Evolutionary conservation across 1,140 invertebrate genomes (phyloP), one percentile per base, ranked within the genome.

Genomic region (Orius laevigatus): DNA sequence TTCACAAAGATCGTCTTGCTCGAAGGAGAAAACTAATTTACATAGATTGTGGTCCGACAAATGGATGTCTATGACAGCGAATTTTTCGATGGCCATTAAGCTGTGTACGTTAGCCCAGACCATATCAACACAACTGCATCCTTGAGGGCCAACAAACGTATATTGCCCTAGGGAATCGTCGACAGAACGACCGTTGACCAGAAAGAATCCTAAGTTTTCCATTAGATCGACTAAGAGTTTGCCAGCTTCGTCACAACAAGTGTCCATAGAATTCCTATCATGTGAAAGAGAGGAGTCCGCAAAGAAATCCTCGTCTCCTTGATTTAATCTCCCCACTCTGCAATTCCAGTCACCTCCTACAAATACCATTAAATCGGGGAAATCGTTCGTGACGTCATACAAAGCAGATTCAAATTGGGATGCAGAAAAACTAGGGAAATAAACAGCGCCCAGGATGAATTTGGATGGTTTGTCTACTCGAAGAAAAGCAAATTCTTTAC

Each of bases 181-280:
- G 11, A 18, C 41, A 12, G 41, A 43, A 18, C 41, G 15, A 5
- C 41, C 41, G 16, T 43, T 43, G n/a, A 43, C 5, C 4, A 43
- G 15, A 18, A 43, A 16, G 20, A 16, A 43, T 4, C 11, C 41
- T 5, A 5, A 60, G 16, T 43, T 20, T 14, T 43, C 15, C 41
- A 43, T 43, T 2, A 43, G 4, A 43, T 20, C 16, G 3, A 43
- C 41, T 16, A 43, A 5, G 20, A 4, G 4, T 18, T 20, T n/a
- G 4, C 11, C 41, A 25, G 4, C 5, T n/a, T 5, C 41, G 19
- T 18, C 20, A 20, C 14, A 43, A 4, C 2, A 3, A n/a, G n/a
- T 18, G 14, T 43, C 41, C 14, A 2, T 12, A 11, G 41, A 18
- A 43, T 18, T n/a, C 5, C 41, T 16, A 5, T 11, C 4, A 16